These are phyloP conservation scores for Microcebus tavaratra DNA, from an alignment of 2,113 vertebrate genomes.

Conservation along the genomic window DNA sequence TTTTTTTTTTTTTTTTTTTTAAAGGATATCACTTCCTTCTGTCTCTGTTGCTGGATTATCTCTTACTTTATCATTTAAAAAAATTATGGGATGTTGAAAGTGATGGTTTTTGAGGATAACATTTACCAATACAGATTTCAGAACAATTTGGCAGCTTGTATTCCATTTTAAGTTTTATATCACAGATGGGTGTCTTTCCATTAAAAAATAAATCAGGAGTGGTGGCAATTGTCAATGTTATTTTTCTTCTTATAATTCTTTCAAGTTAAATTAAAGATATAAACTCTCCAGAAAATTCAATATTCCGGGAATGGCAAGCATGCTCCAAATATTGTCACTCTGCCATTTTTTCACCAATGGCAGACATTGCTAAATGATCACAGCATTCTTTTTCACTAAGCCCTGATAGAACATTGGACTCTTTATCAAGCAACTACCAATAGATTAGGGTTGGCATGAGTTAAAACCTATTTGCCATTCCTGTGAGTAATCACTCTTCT, in stretches of 20 bases:
- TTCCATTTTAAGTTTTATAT: constrained; percentile 64
- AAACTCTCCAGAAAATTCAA: background rate
- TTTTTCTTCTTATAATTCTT: constrained; percentile 53
- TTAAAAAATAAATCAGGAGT: constrained; percentile 65
- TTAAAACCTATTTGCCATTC: background rate
- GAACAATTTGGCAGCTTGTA: constrained; percentile 60
- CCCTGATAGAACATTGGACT: background rate
- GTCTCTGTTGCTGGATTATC: background rate
- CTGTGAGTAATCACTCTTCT: background rate
- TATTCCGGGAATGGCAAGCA: background rate
- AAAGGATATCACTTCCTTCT: background rate
- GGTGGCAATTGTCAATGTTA: constrained; percentile 58
- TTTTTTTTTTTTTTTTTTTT: background rate
- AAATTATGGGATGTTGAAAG: background rate
- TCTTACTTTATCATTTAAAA: constrained; percentile 15
- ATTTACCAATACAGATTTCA: background rate
- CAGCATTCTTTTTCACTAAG: background rate
- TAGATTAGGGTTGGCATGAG: background rate
- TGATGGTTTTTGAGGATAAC: constrained; percentile 34
- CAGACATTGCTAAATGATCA: constrained; percentile 20
- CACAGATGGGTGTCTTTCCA: constrained; percentile 67
- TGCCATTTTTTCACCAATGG: background rate
- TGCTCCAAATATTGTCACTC: background rate
- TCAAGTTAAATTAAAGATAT: constrained; percentile 34
- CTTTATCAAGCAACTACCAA: background rate